Base-by-base conservation (phyloP, 2,888 invertebrate species). In the Hyppa rectilinea region DNA sequence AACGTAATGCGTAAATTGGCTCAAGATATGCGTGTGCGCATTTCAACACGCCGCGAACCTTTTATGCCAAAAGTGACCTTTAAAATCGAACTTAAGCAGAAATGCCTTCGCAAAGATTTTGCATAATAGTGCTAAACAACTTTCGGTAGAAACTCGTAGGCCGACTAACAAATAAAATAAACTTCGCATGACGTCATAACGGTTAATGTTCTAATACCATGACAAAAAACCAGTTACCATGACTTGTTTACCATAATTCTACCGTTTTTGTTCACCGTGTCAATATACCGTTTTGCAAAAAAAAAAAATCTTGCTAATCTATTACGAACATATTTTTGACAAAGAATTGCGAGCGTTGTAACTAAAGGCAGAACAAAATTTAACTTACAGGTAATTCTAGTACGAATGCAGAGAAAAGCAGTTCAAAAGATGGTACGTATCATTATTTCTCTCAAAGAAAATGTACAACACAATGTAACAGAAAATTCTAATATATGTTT, bases 341-440 rank as follows among this genome's bases (percentile, higher is more conserved):
- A 2, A 70, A 47, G 17, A 40, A 17, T 20, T 12, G 17, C 1
- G 4, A 64, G 45, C 0, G 1, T 20, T 49, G n/a, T 40, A n/a
- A 61, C 65, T 78, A 72, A 79, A 63, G 4, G 9, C 43, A 38
- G 20, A 23, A 64, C 56, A 10, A 50, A 66, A 66, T 80, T 80
- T 63, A 83, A 73, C 14, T 81, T 83, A 40, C 92, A 95, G 95
- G 95, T 92, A 95, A 92, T 90, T 92, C 95, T 92, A 96, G 94
- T 93, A 93, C 93, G 91, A 95, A 92, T 93, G 92, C 92, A 92
- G 96, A 95, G 90, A 96, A 95, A 85, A 89, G 92, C 92, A 94
- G 93, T 94, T 92, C 94, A 89, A 95, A 95, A 94, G 96, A 95
- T 90, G 95, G 95, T 95, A 85, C 89, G 91, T 85, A 72, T 64